Conservation (phyloP, 2,888 invertebrate species). For the Strigamia maritima region DNA sequence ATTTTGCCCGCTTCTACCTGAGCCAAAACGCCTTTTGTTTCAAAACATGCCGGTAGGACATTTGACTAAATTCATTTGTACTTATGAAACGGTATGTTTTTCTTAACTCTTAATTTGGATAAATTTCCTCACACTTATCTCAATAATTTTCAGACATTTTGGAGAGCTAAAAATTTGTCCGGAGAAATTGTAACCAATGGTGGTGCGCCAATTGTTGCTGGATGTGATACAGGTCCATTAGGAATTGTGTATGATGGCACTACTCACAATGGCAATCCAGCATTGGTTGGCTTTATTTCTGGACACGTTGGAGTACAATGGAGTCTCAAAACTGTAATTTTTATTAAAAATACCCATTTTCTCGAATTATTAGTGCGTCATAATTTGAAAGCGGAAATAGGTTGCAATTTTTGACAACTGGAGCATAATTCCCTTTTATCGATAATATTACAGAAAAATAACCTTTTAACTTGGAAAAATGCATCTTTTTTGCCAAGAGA, state of each 20-base stretch:
- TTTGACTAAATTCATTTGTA: constrained; percentile 29
- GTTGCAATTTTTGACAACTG: too few relatives aligned
- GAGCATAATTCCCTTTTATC: too few relatives aligned
- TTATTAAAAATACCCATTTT: neutral
- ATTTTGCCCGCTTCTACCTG: neutral
- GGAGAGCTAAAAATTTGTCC: constrained; percentile 50
- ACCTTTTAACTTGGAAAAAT: too few relatives aligned
- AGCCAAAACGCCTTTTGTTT: neutral
- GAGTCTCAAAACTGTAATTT: constrained; percentile 45
- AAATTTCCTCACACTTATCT: neutral
- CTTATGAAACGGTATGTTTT: neutral
- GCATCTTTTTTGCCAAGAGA: too few relatives aligned
- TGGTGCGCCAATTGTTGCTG: constrained; percentile 47
- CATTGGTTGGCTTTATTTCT: constrained; percentile 50
- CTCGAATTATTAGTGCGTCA: neutral
- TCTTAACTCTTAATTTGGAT: too few relatives aligned
- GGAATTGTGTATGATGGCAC: constrained; percentile 50
- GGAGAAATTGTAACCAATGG: constrained; percentile 49
- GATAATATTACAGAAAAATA: too few relatives aligned
- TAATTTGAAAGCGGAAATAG: too few relatives aligned
- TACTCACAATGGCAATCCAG: constrained; percentile 49
- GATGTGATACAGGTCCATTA: constrained; percentile 49
- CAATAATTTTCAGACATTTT: constrained; percentile 49
- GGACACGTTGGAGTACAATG: constrained; percentile 48
- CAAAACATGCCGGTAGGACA: constrained; percentile 22